These are phyloP conservation scores for Stictonetta naevosa DNA, from an alignment of 2,113 vertebrate genomes.

Conservation along the genomic window DNA sequence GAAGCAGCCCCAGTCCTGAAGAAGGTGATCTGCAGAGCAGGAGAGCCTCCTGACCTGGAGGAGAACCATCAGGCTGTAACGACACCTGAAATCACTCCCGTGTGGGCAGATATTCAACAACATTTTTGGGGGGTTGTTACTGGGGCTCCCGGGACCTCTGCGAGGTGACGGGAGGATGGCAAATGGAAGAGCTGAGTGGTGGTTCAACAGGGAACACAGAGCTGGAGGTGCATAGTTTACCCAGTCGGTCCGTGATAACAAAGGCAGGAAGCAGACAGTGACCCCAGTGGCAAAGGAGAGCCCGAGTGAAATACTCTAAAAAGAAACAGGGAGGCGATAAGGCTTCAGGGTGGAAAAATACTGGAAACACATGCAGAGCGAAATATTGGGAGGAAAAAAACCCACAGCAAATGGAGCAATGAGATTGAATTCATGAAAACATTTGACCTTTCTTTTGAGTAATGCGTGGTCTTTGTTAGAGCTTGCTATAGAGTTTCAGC, in stretches of 20 bases:
- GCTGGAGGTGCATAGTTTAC: background rate
- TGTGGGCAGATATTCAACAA: background rate
- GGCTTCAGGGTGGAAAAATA: constrained; percentile 1
- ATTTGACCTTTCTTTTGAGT: background rate
- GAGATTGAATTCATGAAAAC: background rate
- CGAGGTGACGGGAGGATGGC: background rate
- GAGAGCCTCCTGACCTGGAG: background rate
- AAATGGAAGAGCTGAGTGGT: constrained; percentile 32
- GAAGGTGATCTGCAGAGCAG: background rate
- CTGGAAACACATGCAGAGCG: background rate
- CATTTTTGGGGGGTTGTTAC: background rate
- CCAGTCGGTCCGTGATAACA: background rate
- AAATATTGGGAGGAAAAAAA: background rate
- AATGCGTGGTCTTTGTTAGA: background rate
- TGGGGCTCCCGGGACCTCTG: background rate
- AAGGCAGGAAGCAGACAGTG: constrained; percentile 16
- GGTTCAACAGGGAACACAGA: background rate
- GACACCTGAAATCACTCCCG: background rate
- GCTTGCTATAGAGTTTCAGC: background rate
- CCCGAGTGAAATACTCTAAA: background rate
- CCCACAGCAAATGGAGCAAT: background rate
- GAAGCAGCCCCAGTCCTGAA: background rate
- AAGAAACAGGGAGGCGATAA: constrained; percentile 37
- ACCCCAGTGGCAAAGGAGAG: background rate
- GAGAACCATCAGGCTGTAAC: background rate